Conservation (phyloP, 2,888 invertebrate genomes). For the Epsilonema sp. region DNA sequence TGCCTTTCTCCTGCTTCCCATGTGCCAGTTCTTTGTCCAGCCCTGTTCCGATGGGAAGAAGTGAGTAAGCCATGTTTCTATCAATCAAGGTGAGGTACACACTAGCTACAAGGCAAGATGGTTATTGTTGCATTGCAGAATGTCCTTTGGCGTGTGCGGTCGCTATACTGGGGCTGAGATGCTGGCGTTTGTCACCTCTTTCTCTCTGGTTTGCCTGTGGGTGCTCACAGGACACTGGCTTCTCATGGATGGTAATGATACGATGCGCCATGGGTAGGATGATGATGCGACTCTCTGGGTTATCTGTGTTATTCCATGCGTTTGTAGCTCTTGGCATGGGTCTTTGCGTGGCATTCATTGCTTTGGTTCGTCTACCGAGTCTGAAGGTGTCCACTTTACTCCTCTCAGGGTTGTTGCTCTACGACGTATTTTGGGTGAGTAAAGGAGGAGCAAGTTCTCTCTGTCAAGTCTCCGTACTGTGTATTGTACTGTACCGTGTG, state of each 20-base stretch:
- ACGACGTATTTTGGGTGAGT: slow-evolving; percentile 98
- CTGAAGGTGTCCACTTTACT: slow-evolving; percentile 82
- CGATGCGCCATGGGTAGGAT: slow-evolving; percentile 1
- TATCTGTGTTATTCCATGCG: not conserved
- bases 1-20: slow-evolving; percentile 80
- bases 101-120: not conserved
- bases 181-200: slow-evolving; percentile 69
- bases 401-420: slow-evolving; percentile 72
- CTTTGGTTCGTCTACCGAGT: slow-evolving; percentile 80
- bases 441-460: slow-evolving; percentile 32
- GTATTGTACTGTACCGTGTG: not conserved
- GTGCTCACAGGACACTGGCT: slow-evolving; percentile 94
- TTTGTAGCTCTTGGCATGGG: slow-evolving; percentile 84
- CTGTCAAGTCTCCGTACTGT: not conserved
- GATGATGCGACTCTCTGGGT: not conserved
- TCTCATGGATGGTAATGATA: slow-evolving; percentile 85
- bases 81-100: not conserved
- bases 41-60: slow-evolving; percentile 51
- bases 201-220: slow-evolving; percentile 88
- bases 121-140: too few relatives aligned
- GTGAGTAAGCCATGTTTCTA: slow-evolving; percentile 11
- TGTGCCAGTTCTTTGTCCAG: slow-evolving; percentile 82
- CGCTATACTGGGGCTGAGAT: slow-evolving; percentile 83
- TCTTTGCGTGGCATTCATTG: slow-evolving; percentile 88
- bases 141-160: slow-evolving; percentile 73